A percentile compares a stretch with the other conserved stretches of the same genome.
These are phyloP conservation scores for Notospermus geniculatus DNA, from an alignment of 1,140 invertebrate species.

Conservation along the genomic window DNA sequence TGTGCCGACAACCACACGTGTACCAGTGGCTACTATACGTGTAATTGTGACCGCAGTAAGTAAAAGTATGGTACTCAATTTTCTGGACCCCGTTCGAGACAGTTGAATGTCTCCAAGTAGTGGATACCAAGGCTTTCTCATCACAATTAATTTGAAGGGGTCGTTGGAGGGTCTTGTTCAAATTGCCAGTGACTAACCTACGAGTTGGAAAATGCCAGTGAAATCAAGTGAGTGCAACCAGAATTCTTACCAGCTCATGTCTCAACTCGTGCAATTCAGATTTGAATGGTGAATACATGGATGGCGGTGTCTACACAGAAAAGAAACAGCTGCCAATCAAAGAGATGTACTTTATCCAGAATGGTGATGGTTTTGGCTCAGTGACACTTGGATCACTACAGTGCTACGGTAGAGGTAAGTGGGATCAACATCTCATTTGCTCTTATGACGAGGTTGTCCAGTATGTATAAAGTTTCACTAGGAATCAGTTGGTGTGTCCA, in stretches of 20 bases:
- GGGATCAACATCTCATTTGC: background rate
- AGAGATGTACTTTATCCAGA: conserved; percentile 85
- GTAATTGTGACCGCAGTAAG: conserved; percentile 75
- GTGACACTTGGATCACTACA: conserved; percentile 86
- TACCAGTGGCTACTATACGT: conserved; percentile 73
- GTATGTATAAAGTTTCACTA: too few relatives aligned
- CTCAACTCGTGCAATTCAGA: conserved; percentile 56
- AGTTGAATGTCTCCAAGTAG: too few relatives aligned
- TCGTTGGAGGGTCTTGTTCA: too few relatives aligned
- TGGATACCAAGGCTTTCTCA: too few relatives aligned
- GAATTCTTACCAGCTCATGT: background rate
- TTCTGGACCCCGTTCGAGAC: too few relatives aligned
- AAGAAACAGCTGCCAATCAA: conserved; percentile 81
- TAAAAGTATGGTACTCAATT: too few relatives aligned
- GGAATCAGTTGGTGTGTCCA: too few relatives aligned
- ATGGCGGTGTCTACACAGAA: conserved; percentile 79
- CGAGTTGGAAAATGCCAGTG: too few relatives aligned
- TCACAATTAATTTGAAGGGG: too few relatives aligned
- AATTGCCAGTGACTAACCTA: too few relatives aligned
- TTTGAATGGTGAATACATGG: conserved; percentile 75
- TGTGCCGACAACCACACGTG: conserved; percentile 71
- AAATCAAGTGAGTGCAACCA: too few relatives aligned
- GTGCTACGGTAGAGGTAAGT: conserved; percentile 90
- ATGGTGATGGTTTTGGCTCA: conserved; percentile 77
- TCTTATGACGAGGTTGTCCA: background rate